Percentiles rank a stretch among this genome's conserved stretches.
Conservation (phyloP, 2,113 vertebrate species). For the Chinchilla lanigera region DNA sequence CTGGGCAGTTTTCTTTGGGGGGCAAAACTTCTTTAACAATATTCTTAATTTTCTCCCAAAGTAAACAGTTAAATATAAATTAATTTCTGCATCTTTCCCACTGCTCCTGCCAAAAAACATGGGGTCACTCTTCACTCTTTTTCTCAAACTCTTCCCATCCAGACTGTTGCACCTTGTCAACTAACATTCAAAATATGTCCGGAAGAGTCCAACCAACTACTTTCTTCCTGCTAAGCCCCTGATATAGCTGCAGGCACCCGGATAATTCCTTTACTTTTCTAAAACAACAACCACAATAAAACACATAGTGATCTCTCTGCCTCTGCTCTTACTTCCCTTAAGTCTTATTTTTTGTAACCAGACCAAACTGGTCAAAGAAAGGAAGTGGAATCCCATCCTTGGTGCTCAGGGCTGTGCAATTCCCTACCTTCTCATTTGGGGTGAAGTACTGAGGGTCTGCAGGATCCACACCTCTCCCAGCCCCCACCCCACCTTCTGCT, state of each 20-base stretch:
- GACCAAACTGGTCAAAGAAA: background rate
- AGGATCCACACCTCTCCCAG: background rate
- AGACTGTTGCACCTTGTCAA: background rate
- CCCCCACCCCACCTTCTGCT: background rate
- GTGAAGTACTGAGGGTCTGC: background rate
- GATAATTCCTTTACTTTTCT: background rate
- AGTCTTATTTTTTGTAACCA: background rate
- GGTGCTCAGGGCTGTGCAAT: background rate
- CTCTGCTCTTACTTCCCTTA: background rate
- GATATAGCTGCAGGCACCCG: background rate
- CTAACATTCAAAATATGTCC: background rate
- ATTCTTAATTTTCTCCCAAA: background rate
- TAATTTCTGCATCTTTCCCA: background rate
- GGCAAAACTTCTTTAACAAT: background rate
- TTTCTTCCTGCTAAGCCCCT: background rate
- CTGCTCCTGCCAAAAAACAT: background rate
- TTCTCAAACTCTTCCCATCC: background rate
- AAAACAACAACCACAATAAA: background rate
- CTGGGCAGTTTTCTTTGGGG: background rate
- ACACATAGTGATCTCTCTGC: background rate
- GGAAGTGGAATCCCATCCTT: background rate
- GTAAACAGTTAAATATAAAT: background rate
- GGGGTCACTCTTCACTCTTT: background rate
- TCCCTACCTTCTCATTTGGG: background rate
- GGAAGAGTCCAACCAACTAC: background rate